phyloP scores from a whole-genome alignment of 2,113 vertebrate species.

The Bujurquina vittata region DNA sequence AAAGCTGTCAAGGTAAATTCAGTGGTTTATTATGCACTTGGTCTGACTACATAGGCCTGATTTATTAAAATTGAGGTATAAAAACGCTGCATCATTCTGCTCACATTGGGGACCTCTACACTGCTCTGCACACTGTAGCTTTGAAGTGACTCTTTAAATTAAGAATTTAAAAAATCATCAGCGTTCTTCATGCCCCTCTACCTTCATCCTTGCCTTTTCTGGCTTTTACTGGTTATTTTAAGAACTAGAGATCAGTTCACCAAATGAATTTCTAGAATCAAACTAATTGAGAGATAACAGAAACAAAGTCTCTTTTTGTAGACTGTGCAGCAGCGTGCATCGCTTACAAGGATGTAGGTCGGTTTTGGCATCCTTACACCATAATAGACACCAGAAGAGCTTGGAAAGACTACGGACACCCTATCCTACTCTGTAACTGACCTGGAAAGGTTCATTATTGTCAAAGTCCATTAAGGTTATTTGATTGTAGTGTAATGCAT shows the following conservation, averaged over 20 bases:
- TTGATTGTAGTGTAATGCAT: slow-evolving; percentile 47
- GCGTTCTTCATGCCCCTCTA: neutral
- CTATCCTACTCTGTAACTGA: slow-evolving; percentile 61
- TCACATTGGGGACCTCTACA: neutral
- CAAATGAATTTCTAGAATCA: slow-evolving; percentile 21
- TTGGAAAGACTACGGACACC: slow-evolving; percentile 21
- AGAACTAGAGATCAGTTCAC: neutral
- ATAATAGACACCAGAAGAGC: slow-evolving; percentile 46
- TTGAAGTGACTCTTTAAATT: slow-evolving; percentile 5
- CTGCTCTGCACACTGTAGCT: neutral
- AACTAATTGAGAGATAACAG: slow-evolving; percentile 22
- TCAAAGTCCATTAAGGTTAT: slow-evolving; percentile 52
- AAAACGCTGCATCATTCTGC: neutral
- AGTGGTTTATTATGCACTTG: neutral
- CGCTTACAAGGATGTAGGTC: slow-evolving; percentile 23
- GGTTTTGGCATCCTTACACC: slow-evolving; percentile 30
- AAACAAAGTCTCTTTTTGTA: slow-evolving; percentile 36
- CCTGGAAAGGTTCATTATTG: slow-evolving; percentile 50
- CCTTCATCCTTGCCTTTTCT: slow-evolving; percentile 2
- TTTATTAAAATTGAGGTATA: neutral
- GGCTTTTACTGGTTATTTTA: neutral
- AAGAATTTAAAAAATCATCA: neutral
- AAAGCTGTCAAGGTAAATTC: neutral
- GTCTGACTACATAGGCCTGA: neutral
- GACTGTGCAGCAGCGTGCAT: slow-evolving; percentile 8